Evolutionary conservation across 30 jellyfish, hydroid and myxozoan species (phyloP).

Genomic region (Aurelia aurita): DNA sequence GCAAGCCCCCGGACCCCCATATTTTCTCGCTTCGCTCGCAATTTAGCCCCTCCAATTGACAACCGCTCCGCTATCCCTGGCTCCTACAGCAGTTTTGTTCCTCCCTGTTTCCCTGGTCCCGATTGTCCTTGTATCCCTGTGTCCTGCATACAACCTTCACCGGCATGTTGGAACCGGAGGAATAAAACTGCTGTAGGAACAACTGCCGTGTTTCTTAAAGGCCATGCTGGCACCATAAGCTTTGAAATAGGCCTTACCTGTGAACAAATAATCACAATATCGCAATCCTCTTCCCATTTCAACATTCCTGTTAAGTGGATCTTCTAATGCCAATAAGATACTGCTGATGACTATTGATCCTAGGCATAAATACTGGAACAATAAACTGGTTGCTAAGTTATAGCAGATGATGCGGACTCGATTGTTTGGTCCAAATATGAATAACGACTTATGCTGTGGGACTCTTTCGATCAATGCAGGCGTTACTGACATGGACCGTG

Average conservation of each 20-base stretch:
- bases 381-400: constrained; percentile 37
- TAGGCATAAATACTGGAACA: constrained; percentile 49
- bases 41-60: too few species aligned
- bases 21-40: too few species aligned
- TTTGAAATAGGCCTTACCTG: constrained; percentile 55
- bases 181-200: too few species aligned
- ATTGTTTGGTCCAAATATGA: constrained; percentile 68
- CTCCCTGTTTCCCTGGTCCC: too few species aligned
- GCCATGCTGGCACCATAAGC: too few species aligned
- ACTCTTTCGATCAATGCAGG: constrained; percentile 45
- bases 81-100: too few species aligned
- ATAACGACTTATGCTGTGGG: constrained; percentile 82
- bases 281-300: constrained; percentile 6
- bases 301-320: constrained; percentile 60
- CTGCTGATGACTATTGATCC: constrained; percentile 72
- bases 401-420: constrained; percentile 48
- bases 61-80: too few species aligned
- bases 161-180: too few species aligned
- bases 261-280: constrained; percentile 68
- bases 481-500: constrained; percentile 22
- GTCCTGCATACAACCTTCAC: too few species aligned
- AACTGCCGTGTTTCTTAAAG: too few species aligned
- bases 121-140: too few species aligned
- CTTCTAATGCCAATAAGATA: constrained; percentile 74
- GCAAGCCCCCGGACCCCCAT: too few species aligned